These are phyloP conservation scores for Heliconius ismenius DNA, from an alignment of 2,888 invertebrate genomes.

Conservation along the genomic window DNA sequence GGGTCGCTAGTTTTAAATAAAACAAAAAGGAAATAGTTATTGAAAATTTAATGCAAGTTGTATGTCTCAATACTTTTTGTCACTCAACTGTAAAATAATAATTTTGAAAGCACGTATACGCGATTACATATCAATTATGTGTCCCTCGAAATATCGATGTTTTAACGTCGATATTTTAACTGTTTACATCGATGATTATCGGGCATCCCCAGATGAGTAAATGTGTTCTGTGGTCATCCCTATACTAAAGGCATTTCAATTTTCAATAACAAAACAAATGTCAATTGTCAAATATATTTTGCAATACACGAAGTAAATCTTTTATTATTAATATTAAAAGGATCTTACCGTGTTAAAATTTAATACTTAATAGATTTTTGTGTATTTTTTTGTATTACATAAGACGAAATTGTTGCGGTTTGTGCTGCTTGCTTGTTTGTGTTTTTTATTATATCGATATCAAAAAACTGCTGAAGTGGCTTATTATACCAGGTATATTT, in stretches of 20 bases:
- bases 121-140: no score
- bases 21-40: no score
- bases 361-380: neutral
- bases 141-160: no score
- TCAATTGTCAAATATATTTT: slow-evolving; percentile 33
- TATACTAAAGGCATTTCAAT: slow-evolving; percentile 19
- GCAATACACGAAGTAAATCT: slow-evolving; percentile 20
- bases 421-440: slow-evolving; percentile 1
- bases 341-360: neutral
- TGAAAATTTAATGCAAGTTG: no score
- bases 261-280: slow-evolving; percentile 37
- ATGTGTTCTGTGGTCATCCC: no score
- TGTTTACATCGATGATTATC: no score
- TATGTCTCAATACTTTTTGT: no score
- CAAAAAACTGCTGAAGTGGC: slow-evolving; percentile 27
- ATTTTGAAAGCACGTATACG: no score
- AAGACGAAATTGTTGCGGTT: neutral
- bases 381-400: slow-evolving; percentile 1
- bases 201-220: no score
- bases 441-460: slow-evolving; percentile 8
- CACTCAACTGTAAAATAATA: no score
- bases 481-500: slow-evolving; percentile 20
- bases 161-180: no score
- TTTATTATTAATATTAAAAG: slow-evolving; percentile 1
- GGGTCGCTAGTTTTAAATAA: no score